phyloP scores from a whole-genome alignment of 1,140 invertebrate genomes.

The Cataglyphis hispanica region DNA sequence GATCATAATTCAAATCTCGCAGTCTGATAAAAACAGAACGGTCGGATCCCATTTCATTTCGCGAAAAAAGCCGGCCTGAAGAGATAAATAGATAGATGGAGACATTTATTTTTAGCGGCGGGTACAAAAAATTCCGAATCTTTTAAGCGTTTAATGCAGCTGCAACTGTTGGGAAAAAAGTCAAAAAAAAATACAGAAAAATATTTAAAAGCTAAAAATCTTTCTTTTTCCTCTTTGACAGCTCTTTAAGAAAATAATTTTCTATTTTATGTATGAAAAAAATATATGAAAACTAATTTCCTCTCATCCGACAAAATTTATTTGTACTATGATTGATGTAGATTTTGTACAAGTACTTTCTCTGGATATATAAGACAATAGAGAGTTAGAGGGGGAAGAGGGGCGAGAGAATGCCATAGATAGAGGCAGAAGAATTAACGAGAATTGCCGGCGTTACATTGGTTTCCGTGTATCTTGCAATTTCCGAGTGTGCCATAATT shows the following conservation, averaged over 20 bases:
- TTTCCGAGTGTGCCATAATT: constrained; percentile 75
- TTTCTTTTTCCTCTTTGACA: not conserved
- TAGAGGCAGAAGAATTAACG: constrained; percentile 59
- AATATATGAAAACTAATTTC: constrained; percentile 1
- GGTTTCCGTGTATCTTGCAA: constrained; percentile 74
- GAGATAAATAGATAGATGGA: constrained; percentile 40
- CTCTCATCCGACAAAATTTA: not conserved
- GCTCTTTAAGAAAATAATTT: constrained; percentile 4
- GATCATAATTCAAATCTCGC: constrained; percentile 73
- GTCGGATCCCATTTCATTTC: constrained; percentile 55
- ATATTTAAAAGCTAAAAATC: not conserved
- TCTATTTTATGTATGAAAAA: not conserved
- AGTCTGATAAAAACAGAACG: constrained; percentile 62
- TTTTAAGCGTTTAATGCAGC: not conserved
- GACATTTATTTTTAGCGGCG: constrained; percentile 17
- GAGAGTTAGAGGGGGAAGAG: not conserved
- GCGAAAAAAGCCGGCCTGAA: not conserved
- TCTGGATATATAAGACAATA: constrained; percentile 2
- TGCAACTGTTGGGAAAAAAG: not conserved
- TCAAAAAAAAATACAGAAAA: not conserved
- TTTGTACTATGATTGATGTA: not conserved
- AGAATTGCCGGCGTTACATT: constrained; percentile 54
- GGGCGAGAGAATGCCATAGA: not conserved
- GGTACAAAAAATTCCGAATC: not conserved
- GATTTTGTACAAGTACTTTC: constrained; percentile 29